Conservation (phyloP, 2,797 vertebrate species). For the Anomalospiza imberbis region DNA sequence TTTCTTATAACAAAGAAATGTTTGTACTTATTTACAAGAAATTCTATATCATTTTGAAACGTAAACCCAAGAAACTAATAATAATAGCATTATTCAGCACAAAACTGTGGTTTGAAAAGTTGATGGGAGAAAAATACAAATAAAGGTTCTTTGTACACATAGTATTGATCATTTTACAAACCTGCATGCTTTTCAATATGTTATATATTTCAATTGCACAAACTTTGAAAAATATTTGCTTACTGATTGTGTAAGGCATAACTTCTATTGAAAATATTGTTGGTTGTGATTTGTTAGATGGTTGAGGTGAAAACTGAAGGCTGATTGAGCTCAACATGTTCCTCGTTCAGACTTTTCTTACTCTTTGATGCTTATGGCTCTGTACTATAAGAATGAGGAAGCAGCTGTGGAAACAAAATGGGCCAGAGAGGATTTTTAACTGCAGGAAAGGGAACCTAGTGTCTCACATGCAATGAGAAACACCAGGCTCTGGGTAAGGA, state of each 20-base stretch:
- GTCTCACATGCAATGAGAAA: background rate
- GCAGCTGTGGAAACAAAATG: background rate
- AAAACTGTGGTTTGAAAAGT: background rate
- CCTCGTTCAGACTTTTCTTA: background rate
- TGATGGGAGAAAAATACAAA: background rate
- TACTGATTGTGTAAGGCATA: background rate
- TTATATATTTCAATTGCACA: background rate
- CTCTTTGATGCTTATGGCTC: background rate
- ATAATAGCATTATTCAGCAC: background rate
- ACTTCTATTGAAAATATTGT: background rate
- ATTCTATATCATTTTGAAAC: background rate
- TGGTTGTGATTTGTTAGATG: background rate
- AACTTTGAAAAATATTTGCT: background rate
- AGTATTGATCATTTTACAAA: background rate
- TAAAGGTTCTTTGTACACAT: background rate
- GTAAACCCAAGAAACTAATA: background rate
- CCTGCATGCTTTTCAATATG: background rate
- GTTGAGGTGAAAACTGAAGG: background rate
- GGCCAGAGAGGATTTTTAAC: background rate
- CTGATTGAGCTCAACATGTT: background rate
- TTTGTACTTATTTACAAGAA: background rate
- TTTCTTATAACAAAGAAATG: conserved; percentile 18
- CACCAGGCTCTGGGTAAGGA: background rate
- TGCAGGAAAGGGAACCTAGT: background rate
- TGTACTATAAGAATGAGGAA: background rate